phyloP scores from a whole-genome alignment of 1,140 invertebrate species.

The Conus betulinus region DNA sequence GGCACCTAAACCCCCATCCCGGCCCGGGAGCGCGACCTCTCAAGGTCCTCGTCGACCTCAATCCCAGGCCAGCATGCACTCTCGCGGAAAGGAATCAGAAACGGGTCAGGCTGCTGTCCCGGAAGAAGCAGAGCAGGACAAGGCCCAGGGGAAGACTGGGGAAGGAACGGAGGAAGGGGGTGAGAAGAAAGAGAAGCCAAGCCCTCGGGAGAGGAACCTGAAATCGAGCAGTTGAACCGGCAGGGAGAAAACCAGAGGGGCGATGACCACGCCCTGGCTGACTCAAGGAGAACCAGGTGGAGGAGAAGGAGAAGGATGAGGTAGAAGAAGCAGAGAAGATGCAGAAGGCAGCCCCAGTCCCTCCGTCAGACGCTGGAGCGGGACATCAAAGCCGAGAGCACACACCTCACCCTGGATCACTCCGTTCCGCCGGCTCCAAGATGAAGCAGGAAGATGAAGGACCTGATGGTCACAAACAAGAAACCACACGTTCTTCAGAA shows the following conservation, averaged over 20 bases:
- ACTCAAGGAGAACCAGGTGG: slow-evolving; percentile 25
- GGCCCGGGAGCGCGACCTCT: neutral
- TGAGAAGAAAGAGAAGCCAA: neutral
- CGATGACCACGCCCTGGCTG: slow-evolving; percentile 14
- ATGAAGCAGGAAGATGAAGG: neutral
- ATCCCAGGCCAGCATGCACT: neutral
- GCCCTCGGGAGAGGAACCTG: slow-evolving; percentile 17
- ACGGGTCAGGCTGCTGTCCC: neutral
- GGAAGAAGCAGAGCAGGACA: neutral
- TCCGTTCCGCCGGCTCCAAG: neutral
- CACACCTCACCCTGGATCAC: slow-evolving; percentile 1
- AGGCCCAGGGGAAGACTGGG: neutral
- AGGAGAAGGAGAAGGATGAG: slow-evolving; percentile 32
- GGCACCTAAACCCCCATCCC: neutral
- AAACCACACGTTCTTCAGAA: neutral
- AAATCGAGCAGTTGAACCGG: slow-evolving; percentile 28
- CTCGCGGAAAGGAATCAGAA: slow-evolving; percentile 23
- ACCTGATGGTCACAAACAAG: neutral
- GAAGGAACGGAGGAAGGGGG: neutral
- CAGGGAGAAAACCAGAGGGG: slow-evolving; percentile 35
- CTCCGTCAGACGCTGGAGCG: neutral
- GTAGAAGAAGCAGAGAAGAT: neutral
- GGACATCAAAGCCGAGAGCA: slow-evolving; percentile 10
- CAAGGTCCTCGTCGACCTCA: neutral
- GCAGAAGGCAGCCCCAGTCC: neutral